These are phyloP conservation scores for Caranx melampygus DNA, from an alignment of 2,113 vertebrate species.

Conservation along the genomic window DNA sequence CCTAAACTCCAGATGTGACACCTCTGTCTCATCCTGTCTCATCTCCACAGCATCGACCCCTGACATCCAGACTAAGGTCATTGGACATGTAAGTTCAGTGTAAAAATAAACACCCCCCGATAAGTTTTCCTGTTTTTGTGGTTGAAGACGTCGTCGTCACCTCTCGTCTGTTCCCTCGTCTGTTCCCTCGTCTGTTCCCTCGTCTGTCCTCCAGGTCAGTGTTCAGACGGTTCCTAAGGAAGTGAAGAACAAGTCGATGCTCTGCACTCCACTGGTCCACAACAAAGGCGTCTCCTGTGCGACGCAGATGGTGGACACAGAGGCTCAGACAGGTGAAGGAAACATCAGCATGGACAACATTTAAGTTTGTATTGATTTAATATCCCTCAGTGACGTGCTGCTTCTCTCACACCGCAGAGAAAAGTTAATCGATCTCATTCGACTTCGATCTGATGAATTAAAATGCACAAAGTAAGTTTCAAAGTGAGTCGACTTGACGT, in stretches of 20 bases:
- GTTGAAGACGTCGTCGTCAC: neutral
- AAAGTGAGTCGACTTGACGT: neutral
- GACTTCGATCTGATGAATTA: too few species aligned
- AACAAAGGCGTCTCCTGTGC: slow-evolving; percentile 94
- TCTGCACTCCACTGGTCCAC: slow-evolving; percentile 93
- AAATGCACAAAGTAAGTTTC: too few species aligned
- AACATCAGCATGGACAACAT: too few species aligned
- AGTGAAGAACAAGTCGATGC: slow-evolving; percentile 93
- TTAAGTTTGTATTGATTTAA: too few species aligned
- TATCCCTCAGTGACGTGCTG: too few species aligned
- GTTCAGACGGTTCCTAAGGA: slow-evolving; percentile 90
- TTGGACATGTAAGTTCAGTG: slow-evolving; percentile 88
- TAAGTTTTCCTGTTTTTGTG: neutral
- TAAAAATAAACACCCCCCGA: neutral
- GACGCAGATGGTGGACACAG: slow-evolving; percentile 86
- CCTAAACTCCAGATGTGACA: neutral
- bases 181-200: neutral
- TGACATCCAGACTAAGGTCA: slow-evolving; percentile 87
- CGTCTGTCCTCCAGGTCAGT: slow-evolving; percentile 82
- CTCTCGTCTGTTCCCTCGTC: neutral
- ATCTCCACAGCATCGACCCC: slow-evolving; percentile 83
- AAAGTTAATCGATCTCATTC: too few species aligned
- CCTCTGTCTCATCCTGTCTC: neutral
- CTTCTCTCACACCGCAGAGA: too few species aligned
- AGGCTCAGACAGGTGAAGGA: slow-evolving; percentile 89